phyloP scores from a whole-genome alignment of 2,797 vertebrate genomes.

The Silurus lanzhouensis region DNA sequence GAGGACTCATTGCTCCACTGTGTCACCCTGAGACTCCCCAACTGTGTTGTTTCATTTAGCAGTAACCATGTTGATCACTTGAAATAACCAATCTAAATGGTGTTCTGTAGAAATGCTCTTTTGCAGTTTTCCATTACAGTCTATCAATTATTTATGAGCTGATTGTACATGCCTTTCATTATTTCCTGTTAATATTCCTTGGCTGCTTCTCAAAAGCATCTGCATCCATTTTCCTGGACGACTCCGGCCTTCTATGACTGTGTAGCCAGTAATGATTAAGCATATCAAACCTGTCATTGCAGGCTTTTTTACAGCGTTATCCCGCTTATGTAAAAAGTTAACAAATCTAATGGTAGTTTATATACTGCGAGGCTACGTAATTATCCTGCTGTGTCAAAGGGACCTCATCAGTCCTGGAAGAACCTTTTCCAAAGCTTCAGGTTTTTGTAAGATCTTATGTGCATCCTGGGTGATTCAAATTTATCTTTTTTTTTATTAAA shows the following conservation, averaged over 20 bases:
- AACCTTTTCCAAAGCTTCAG: slow-evolving; percentile 16
- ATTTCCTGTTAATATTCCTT: slow-evolving; percentile 47
- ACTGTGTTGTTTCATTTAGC: slow-evolving; percentile 9
- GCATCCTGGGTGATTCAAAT: slow-evolving; percentile 22
- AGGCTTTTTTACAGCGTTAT: slow-evolving; percentile 56
- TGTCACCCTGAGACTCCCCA: neutral
- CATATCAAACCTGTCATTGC: slow-evolving; percentile 56
- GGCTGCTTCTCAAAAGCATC: slow-evolving; percentile 43
- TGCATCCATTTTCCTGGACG: neutral
- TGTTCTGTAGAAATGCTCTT: slow-evolving; percentile 27
- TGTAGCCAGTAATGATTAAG: slow-evolving; percentile 26
- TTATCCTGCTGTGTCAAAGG: slow-evolving; percentile 61
- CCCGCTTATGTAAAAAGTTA: slow-evolving; percentile 60
- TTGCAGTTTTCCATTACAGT: slow-evolving; percentile 45
- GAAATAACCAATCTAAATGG: slow-evolving; percentile 27
- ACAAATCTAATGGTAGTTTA: slow-evolving; percentile 61
- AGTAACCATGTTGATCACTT: neutral
- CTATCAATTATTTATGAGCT: slow-evolving; percentile 48
- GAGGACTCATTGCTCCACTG: neutral
- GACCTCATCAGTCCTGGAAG: slow-evolving; percentile 60
- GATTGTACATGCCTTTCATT: slow-evolving; percentile 47
- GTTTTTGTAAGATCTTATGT: neutral
- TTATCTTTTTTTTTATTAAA: slow-evolving; percentile 30
- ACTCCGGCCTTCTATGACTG: neutral
- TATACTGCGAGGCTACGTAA: slow-evolving; percentile 60